Evolutionary conservation across 2,113 vertebrate genomes (phyloP).

Genomic region (Chinchilla lanigera): DNA sequence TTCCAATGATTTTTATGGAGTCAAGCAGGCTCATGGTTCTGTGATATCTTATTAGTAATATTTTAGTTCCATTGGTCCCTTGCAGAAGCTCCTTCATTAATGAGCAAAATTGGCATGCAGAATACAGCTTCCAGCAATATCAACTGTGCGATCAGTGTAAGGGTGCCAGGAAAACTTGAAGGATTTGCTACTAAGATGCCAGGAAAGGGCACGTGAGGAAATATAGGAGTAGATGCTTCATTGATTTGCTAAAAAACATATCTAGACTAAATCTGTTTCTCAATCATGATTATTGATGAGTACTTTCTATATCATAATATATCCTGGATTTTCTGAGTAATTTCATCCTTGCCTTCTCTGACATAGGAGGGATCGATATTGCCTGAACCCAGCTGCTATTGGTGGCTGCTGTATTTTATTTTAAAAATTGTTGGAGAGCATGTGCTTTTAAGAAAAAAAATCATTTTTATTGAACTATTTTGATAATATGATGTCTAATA

Average conservation of each 20-base stretch:
- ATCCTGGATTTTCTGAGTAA: neutral
- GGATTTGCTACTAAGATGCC: neutral
- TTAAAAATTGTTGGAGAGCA: neutral
- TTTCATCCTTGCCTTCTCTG: neutral
- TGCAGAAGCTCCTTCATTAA: neutral
- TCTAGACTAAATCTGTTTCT: neutral
- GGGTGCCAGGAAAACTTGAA: neutral
- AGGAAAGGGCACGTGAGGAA: neutral
- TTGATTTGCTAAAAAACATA: neutral
- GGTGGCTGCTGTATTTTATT: neutral
- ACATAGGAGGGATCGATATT: neutral
- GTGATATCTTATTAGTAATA: neutral
- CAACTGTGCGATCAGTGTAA: neutral
- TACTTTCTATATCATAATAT: neutral
- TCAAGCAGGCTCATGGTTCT: neutral
- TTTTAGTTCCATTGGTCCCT: neutral
- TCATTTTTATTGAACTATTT: neutral
- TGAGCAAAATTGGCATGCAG: neutral
- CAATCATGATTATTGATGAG: neutral
- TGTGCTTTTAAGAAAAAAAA: neutral
- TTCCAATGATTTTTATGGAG: neutral
- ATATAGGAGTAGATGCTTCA: neutral
- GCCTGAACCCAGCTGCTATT: neutral
- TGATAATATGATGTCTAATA: neutral
- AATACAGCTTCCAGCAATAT: neutral